Evolutionary conservation across 2,113 vertebrate genomes (phyloP).

Genomic region (Zootoca vivipara): DNA sequence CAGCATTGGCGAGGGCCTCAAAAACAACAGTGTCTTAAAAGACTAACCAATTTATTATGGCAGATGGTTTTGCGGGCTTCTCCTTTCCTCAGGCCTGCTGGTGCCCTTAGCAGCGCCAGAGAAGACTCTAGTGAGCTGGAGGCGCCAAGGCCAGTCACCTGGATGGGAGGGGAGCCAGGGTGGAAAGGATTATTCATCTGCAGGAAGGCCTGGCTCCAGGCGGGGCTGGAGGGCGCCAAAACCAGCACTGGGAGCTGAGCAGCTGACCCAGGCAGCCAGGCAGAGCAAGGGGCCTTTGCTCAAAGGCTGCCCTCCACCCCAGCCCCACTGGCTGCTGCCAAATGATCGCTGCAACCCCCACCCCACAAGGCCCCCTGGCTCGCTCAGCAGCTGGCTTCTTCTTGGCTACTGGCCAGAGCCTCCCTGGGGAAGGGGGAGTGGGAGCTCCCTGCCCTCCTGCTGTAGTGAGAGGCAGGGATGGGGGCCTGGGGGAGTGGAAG

Average conservation of each 20-base stretch:
- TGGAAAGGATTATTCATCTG: conserved; percentile 55
- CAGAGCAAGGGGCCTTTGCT: background rate
- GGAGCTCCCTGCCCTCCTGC: background rate
- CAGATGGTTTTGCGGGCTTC: background rate
- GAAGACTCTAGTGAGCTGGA: rapidly evolving
- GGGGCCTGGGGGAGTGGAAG: background rate
- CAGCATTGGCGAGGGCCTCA: too few relatives aligned
- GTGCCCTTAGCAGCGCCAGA: background rate
- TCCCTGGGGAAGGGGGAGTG: background rate
- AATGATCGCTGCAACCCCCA: background rate
- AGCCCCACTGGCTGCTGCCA: background rate
- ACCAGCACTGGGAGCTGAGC: rapidly evolving
- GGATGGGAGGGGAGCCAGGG: rapidly evolving
- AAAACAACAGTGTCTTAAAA: background rate
- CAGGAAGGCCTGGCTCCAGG: background rate
- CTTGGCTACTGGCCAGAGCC: background rate
- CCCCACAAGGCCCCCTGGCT: too few relatives aligned
- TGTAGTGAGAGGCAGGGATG: background rate
- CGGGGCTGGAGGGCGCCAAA: background rate
- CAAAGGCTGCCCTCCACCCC: background rate
- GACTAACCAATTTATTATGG: background rate
- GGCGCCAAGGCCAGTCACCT: background rate
- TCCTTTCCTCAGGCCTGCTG: background rate
- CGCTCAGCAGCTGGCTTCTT: background rate
- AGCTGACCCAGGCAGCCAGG: background rate